phyloP scores from a whole-genome alignment of 2,113 vertebrate genomes.

The Actinemys pallida region DNA sequence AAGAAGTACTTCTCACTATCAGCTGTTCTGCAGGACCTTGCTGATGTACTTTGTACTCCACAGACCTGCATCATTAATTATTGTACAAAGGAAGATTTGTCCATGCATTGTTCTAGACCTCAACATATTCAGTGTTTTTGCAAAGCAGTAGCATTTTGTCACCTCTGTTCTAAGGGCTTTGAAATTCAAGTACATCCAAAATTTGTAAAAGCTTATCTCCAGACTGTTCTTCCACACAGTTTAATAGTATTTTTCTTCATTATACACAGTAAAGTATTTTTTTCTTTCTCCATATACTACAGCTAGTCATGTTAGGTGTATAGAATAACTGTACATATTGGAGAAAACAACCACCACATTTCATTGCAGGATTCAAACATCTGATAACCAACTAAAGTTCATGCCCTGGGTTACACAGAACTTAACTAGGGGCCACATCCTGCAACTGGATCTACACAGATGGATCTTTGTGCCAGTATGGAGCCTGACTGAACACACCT shows the following conservation, averaged over 20 bases:
- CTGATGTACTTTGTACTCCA: neutral
- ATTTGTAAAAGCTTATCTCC: neutral
- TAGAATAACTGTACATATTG: neutral
- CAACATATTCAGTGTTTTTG: neutral
- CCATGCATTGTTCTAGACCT: neutral
- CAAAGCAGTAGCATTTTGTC: neutral
- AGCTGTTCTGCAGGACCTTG: neutral
- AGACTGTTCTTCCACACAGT: neutral
- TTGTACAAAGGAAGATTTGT: neutral
- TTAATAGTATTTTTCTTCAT: neutral
- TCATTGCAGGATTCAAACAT: neutral
- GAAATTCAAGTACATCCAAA: slow-evolving; percentile 7
- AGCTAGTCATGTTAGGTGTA: neutral
- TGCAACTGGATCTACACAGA: neutral
- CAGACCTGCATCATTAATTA: neutral
- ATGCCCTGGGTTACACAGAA: neutral
- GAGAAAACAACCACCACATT: neutral
- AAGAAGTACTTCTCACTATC: neutral
- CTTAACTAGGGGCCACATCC: neutral
- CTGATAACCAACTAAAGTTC: neutral
- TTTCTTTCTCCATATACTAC: neutral
- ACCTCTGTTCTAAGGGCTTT: neutral
- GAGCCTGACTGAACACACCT: fast-evolving
- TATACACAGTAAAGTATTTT: neutral
- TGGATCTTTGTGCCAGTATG: neutral